Evolutionary conservation across 2,888 invertebrate genomes (phyloP), one percentile per base, ranked within the genome.

Genomic region (Ceraclea dissimilis): DNA sequence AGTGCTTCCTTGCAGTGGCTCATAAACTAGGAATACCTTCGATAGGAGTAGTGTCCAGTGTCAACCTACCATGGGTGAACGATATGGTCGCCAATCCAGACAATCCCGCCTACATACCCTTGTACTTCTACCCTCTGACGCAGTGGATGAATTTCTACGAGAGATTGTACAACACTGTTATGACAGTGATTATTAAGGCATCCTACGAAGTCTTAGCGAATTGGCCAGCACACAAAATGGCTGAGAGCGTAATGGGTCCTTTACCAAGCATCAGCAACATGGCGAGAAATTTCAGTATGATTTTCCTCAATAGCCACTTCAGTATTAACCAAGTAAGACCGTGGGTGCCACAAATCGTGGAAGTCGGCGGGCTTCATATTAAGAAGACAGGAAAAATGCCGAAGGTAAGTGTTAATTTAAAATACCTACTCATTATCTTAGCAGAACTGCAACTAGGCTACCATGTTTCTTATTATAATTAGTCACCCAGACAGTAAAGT

Each of bases 21-120:
- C 71, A 73, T 61, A 70, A 73, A 62, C 79, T 80, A 54, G 71
- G 75, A 53, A 76, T 79, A 2, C 82, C 82, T 0, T 71, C 80
- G 1, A 72, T 82, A 1, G 79, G 78, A 1, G 68, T 78, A 1
- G 71, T 79, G 1, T 79, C 79, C 1, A 80, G 79, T 57, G 74
- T 78, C 1, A 75, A 78, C 4, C 66, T 80, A 39, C 80, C 81
- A 0, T 82, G 82, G 82, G 72, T 77, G 4, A 76, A 77, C 56
- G 76, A 77, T 31, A 74, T 80, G 56, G 67, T 82, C 47, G 82
- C 80, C 1, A 81, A 79, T 62, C 81, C 81, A 2, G 79, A 80
- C 60, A 78, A 78, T 49, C 77, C 80, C 0, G 70, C 82, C 1
- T 80, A 80, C 61, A 76, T 81, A 44, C 79, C 82, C 1, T 76